Conservation (phyloP, 1,140 invertebrate genomes). For the Drosophila serrata region DNA sequence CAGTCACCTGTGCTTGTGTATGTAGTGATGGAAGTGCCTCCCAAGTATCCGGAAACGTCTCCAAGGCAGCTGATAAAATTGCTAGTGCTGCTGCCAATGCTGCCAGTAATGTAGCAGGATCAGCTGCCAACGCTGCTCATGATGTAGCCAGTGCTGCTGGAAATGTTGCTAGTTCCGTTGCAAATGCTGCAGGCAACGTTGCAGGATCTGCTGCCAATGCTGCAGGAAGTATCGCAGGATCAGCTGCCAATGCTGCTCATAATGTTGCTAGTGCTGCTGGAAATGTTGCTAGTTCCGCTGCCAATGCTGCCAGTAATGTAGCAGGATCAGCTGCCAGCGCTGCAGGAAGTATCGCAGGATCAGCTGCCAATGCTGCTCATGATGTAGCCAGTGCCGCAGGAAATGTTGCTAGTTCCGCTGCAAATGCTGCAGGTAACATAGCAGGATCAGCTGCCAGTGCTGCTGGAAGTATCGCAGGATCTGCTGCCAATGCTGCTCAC, state of each 20-base stretch:
- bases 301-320: background rate
- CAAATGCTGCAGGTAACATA: slow-evolving; percentile 2
- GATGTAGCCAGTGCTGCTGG: background rate
- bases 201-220: background rate
- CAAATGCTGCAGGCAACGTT: background rate
- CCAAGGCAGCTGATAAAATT: background rate
- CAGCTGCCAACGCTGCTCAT: background rate
- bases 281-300: slow-evolving; percentile 2
- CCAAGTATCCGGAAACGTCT: background rate
- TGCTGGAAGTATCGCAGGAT: slow-evolving; percentile 4
- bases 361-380: slow-evolving; percentile 20
- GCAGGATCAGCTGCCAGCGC: slow-evolving; percentile 6
- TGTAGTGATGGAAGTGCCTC: slow-evolving; percentile 1
- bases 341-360: slow-evolving; percentile 1
- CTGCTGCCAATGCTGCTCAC: slow-evolving; percentile 7
- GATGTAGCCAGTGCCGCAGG: slow-evolving; percentile 9
- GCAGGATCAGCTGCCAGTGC: slow-evolving; percentile 9
- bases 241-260: background rate
- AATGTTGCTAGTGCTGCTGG: background rate
- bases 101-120: slow-evolving; percentile 9
- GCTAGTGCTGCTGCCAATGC: slow-evolving; percentile 1
- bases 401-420: slow-evolving; percentile 11
- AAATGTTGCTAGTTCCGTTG: background rate
- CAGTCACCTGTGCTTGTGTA: slow-evolving; percentile 14
- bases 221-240: slow-evolving; percentile 4